Conservation (phyloP, 2,888 invertebrate genomes). For the Ophion ellenae region DNA sequence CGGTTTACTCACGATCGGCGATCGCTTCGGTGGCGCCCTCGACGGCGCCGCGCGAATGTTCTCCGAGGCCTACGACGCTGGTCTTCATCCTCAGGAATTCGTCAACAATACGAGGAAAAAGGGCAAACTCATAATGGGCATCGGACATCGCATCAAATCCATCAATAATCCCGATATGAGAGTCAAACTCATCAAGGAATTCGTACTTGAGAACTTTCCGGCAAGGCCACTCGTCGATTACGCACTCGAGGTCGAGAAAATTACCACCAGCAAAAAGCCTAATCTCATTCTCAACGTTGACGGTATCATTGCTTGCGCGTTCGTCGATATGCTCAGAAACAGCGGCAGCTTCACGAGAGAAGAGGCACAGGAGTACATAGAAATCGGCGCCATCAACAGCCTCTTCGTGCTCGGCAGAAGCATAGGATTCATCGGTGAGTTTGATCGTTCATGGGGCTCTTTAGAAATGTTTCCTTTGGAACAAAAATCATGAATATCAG, state of each 20-base stretch:
- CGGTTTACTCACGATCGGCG: constrained; percentile 98
- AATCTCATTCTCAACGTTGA: constrained; percentile 99
- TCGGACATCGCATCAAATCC: constrained; percentile 95
- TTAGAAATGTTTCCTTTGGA: too few relatives aligned
- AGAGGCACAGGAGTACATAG: constrained; percentile 98
- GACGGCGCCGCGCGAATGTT: constrained; percentile 99
- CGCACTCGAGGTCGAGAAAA: constrained; percentile 98
- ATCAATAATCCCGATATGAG: constrained; percentile 99
- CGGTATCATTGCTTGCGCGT: constrained; percentile 98
- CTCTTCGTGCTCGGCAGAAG: constrained; percentile 98
- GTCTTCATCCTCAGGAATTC: constrained; percentile 98
- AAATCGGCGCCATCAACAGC: constrained; percentile 99
- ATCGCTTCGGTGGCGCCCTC: constrained; percentile 98
- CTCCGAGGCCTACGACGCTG: constrained; percentile 97
- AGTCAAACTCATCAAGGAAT: constrained; percentile 98
- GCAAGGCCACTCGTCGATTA: constrained; percentile 97
- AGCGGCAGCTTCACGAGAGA: constrained; percentile 98
- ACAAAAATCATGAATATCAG: too few relatives aligned
- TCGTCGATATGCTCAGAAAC: constrained; percentile 97
- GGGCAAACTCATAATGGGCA: constrained; percentile 99
- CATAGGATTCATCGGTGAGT: constrained; percentile 96
- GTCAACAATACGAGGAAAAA: constrained; percentile 98
- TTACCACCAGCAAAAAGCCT: constrained; percentile 99
- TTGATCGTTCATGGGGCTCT: too few relatives aligned
- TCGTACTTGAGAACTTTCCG: constrained; percentile 96